Base-by-base conservation (phyloP, 1,140 invertebrate species). In the Oncopeltus fasciatus region DNA sequence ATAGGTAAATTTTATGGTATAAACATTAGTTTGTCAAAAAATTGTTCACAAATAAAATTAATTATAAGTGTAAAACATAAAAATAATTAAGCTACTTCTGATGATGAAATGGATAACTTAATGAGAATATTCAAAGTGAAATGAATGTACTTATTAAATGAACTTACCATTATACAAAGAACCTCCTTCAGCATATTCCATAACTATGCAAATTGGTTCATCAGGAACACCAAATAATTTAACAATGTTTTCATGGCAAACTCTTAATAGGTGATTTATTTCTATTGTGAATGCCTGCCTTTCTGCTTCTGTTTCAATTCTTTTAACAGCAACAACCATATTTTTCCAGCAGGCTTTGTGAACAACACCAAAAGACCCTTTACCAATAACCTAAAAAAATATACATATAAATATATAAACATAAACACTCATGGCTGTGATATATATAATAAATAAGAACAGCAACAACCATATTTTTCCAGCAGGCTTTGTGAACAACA, bases 101-200 rank as follows among this genome's bases (percentile, higher is more conserved):
- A 46, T 5, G 12, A 1, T 18, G 18, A 46, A 18, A 20, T 46
- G 21, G 21, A 46, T 9, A 44, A 1, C 1, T 46, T 9, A n/a
- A n/a, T 9, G 12, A 20, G 44, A 46, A 4, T 5, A 46, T 46
- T 46, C 21, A 46, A 1, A 46, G 1, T 11, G 9, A 12, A 1
- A n/a, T 46, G 21, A 46, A n/a, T 20, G 21, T n/a, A 46, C 21
- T 2, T 3, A n/a, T 46, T 27, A 38, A 60, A 27, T 59, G 51
- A 62, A 65, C 71, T 70, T 75, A 87, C 85, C 81, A 78, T 96
- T 92, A 72, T 95, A 95, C n/a, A 98, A 76, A 4, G 93, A 96
- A 31, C 95, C 95, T 62, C 91, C 90, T 78, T 98, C 94, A 5
- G 94, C 94, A 81, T 92, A 98, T 74, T 98, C 95, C 92, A 98